These are phyloP conservation scores for Sceloporus tristichus DNA, from an alignment of 2,113 vertebrate genomes.

Conservation along the genomic window DNA sequence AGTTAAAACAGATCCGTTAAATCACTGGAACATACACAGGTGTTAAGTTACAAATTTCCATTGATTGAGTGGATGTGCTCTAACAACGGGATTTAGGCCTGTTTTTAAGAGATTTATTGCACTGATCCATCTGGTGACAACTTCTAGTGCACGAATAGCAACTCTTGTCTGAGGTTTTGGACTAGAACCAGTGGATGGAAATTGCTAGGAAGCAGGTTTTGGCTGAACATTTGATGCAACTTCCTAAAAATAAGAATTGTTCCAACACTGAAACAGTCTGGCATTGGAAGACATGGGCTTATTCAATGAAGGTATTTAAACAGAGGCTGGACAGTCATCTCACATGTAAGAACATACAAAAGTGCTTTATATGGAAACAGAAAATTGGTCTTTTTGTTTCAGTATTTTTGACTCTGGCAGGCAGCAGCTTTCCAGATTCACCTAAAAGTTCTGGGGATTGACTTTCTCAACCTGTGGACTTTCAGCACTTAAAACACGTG, in stretches of 20 bases:
- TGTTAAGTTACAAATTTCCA: too few relatives aligned
- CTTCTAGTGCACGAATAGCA: not conserved
- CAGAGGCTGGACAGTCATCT: not conserved
- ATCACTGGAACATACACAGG: too few relatives aligned
- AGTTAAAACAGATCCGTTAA: too few relatives aligned
- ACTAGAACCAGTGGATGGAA: not conserved
- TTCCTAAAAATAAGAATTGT: not conserved
- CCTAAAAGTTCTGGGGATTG: too few relatives aligned
- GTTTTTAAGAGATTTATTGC: not conserved
- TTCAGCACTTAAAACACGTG: too few relatives aligned
- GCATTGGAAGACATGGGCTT: not conserved
- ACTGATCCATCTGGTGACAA: not conserved
- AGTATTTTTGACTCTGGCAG: not conserved
- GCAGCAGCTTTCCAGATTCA: not conserved
- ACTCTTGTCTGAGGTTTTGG: not conserved
- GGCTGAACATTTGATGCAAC: not conserved
- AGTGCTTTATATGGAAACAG: not conserved
- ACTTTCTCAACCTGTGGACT: too few relatives aligned
- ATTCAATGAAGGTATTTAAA: not conserved
- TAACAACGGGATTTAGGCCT: too few relatives aligned
- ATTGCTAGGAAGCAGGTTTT: not conserved
- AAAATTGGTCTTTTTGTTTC: not conserved
- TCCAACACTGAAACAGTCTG: not conserved
- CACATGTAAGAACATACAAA: not conserved
- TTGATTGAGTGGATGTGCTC: too few relatives aligned